Evolutionary conservation across 1,140 invertebrate species (phyloP).

Genomic region (Pseudomyrmex sp.): DNA sequence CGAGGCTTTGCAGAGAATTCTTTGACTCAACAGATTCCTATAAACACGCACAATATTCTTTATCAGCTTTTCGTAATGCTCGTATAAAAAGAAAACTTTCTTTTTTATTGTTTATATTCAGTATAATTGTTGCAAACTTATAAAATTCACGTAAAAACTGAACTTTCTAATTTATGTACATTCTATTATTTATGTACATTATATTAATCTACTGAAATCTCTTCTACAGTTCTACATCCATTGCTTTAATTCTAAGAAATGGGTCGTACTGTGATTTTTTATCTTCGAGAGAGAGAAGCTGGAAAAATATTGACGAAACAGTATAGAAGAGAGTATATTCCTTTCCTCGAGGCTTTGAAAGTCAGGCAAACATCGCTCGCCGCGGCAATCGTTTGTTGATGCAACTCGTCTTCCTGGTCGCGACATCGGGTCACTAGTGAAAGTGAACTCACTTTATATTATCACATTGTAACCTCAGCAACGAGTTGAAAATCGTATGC

Average conservation of each 20-base stretch:
- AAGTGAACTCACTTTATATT: conserved; percentile 75
- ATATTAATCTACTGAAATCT: too few relatives aligned
- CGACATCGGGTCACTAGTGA: conserved; percentile 75
- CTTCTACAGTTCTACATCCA: too few relatives aligned
- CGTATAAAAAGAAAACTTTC: background rate
- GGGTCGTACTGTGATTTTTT: background rate
- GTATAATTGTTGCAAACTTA: background rate
- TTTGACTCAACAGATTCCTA: conserved; percentile 61
- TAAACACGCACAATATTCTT: background rate
- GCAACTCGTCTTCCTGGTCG: conserved; percentile 77
- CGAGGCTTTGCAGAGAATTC: conserved; percentile 73
- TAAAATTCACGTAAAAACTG: too few relatives aligned
- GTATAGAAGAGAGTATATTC: conserved; percentile 4
- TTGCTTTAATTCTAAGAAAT: background rate
- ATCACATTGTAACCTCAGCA: conserved; percentile 53
- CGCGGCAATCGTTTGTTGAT: conserved; percentile 69
- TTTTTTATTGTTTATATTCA: background rate
- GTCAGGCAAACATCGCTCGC: conserved; percentile 58
- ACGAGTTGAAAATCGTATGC: conserved; percentile 75
- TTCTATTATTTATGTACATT: too few relatives aligned
- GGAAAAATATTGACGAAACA: background rate
- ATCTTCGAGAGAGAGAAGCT: conserved; percentile 18
- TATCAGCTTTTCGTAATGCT: background rate
- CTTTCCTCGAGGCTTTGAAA: conserved; percentile 61
- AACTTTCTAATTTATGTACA: too few relatives aligned